Percentiles rank a stretch among this genome's conserved stretches.
These are phyloP conservation scores for Odocoileus virginianus DNA, from an alignment of 2,113 vertebrate species.

Conservation along the genomic window DNA sequence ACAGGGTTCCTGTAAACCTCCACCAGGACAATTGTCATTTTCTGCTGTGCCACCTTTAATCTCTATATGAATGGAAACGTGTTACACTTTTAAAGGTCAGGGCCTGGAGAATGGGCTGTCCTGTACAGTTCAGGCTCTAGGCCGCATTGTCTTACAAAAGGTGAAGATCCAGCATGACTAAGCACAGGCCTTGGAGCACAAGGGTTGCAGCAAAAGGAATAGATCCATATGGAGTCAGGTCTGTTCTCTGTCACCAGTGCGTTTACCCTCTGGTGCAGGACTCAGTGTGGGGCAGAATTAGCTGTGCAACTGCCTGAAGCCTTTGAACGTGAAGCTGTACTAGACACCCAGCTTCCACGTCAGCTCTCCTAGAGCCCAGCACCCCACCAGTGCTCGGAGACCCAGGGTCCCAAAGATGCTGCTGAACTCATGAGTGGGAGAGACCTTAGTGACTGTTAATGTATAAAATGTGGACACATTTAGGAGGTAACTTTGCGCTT, in stretches of 20 bases:
- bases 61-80: background rate
- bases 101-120: background rate
- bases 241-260: background rate
- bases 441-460: background rate
- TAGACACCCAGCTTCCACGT: rapidly evolving
- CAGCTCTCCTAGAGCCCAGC: rapidly evolving
- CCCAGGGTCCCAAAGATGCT: rapidly evolving
- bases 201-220: background rate
- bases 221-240: background rate
- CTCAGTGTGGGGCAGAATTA: rapidly evolving
- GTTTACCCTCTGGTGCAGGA: rapidly evolving
- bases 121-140: background rate
- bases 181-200: background rate
- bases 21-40: background rate
- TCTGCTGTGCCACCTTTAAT: background rate
- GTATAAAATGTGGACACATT: rapidly evolving
- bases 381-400: background rate
- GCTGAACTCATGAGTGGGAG: background rate
- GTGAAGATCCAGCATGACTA: background rate
- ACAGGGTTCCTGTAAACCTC: background rate
- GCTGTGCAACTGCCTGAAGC: too few species aligned
- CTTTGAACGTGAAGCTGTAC: rapidly evolving
- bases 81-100: background rate
- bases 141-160: background rate
- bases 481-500: background rate